Evolutionary conservation across 2,888 invertebrate species (phyloP), one percentile per base, ranked within the genome.

Genomic region (Aproaerema taeniolella): DNA sequence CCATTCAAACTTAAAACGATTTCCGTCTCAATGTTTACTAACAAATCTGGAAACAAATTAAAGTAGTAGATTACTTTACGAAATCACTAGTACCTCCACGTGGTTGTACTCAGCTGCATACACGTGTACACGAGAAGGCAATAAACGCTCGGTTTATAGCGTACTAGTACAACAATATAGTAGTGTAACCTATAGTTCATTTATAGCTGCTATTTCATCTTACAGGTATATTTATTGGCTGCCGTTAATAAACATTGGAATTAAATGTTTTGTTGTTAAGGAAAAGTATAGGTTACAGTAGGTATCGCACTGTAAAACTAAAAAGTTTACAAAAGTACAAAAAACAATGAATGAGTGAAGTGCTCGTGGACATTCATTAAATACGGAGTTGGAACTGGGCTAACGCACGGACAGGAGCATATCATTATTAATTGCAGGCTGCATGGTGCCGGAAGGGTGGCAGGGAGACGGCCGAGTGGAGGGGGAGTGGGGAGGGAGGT

Each of bases 371-470:
- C 41, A 43, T 53, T 55, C 44, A 53, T 57, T 55, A 55, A 55
- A 39, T 17, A 24, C 24, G 33, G 16, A 34, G 29, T 46, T 49
- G 47, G 38, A 61, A 59, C 52, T 55, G 50, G 47, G 59, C 52
- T 54, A 49, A 59, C 58, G 55, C 50, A 49, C 50, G 52, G 42
- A 46, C 40, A 50, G 42, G 43, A 42, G 47, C 43, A 46, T 50
- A 53, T 42, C 50, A 49, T 53, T 57, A 56, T 61, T 58, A 61
- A 61, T 54, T 63, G 61, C 59, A 62, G 56, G 47, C 58, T 71
- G 67, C 70, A 69, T n/a, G n/a, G 59, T 54, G 53, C 45, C 53
- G 47, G 42, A 42, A 38, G 49, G 50, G 41, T 44, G 34, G 45
- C 39, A 16, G 38, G 42, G 48, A n/a, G n/a, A n/a, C n/a, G 50